Evolutionary conservation across 2,797 vertebrate species (phyloP), one percentile per base, ranked within the genome.

Genomic region (Pangasius larnaudii): DNA sequence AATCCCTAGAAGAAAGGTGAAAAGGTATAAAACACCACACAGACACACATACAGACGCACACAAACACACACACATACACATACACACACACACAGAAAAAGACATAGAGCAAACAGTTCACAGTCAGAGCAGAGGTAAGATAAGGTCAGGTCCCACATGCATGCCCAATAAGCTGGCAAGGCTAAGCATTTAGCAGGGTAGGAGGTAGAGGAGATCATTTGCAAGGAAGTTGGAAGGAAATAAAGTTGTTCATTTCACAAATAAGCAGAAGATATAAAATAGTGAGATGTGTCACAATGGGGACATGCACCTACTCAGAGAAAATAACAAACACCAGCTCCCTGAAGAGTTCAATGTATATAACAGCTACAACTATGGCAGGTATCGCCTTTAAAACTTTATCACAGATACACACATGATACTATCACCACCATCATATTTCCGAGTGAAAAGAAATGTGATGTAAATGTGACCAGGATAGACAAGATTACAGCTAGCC

Each of bases 1-100:
- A 91, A 87, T 93, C 94, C 93, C 94, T 95, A 96, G 96, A 94
- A 96, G 96, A 95, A 95, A 93, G 93, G 95, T 90, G 94, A 92
- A 95, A 92, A 95, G 93, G 94, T 85, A 91, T 94, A 95, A 96
- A 86, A 86, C 82, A 82, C 72, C 63, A 69, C 77, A 79, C 27
- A 78, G 1, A 53, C 49, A 53, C 24, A 53, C 84, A 89, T 78
- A 85, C 49, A 63, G 88, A 91, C 91, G 93, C 53, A 85, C 69
- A 85, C 49, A 85, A 7, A 91, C 75, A 90, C 59, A 86, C 90
- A 89, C 63, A 61, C 72, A 85, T 72, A 77, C 65, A 93, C 91
- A 88, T 85, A 61, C 85, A 61, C 51, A 85, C 61, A 85, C 59
- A 85, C 7, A 91, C 67, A 90, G 87, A 91, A 13, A 77, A 46